Conservation (phyloP, 2,797 vertebrate species). For the Tragelaphus oryx region DNA sequence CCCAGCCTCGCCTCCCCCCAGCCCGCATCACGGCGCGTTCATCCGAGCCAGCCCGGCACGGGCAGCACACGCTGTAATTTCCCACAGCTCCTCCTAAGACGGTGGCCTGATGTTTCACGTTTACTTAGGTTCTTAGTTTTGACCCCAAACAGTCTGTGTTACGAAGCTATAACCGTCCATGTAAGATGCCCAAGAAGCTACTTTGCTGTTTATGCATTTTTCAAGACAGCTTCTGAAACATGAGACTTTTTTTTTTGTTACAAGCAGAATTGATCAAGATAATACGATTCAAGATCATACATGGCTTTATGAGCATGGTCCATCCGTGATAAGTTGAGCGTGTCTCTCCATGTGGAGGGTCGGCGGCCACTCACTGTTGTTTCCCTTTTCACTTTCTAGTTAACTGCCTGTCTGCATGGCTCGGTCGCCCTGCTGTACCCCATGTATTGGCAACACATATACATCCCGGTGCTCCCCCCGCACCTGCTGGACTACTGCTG, state of each 20-base stretch:
- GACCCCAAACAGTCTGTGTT: background rate
- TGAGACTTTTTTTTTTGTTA: background rate
- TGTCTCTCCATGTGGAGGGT: background rate
- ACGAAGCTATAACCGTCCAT: background rate
- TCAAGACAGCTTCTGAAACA: background rate
- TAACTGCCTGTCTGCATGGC: conserved; percentile 98
- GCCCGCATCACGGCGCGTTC: conserved; percentile 97
- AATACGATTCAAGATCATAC: conserved; percentile 18
- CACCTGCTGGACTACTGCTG: conserved; percentile 99
- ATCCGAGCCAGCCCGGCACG: conserved; percentile 89
- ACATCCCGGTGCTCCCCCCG: conserved; percentile 97
- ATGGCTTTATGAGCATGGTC: background rate
- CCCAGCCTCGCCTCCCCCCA: conserved; percentile 92
- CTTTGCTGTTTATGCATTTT: background rate
- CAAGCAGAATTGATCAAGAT: background rate
- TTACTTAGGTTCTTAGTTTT: conserved; percentile 39
- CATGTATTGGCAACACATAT: conserved; percentile 99
- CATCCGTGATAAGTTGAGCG: background rate
- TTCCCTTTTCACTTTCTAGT: conserved; percentile 81
- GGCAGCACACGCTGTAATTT: conserved; percentile 68
- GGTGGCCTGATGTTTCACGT: conserved; percentile 15
- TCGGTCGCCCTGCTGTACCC: conserved; percentile 96
- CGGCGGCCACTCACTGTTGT: conserved; percentile 44
- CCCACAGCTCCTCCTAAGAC: conserved; percentile 24
- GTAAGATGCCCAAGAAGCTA: background rate